Percentiles rank a stretch among this genome's conserved stretches.
phyloP scores from a whole-genome alignment of 1,140 invertebrate species.

The Paraescarpia echinospica region DNA sequence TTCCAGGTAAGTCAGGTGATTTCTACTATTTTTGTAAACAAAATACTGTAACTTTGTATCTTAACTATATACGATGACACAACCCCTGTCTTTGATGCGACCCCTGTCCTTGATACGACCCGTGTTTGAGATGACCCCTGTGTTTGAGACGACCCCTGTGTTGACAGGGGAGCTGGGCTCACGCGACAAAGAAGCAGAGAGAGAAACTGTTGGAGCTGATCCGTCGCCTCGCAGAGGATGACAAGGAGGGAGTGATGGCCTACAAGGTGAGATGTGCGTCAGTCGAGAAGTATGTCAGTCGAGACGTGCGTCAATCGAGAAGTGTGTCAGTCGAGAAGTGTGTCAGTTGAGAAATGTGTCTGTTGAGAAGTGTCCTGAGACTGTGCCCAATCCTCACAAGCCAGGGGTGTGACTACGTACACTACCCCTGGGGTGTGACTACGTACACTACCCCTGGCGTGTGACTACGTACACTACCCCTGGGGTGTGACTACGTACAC shows the following conservation, averaged over 20 bases:
- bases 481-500: too few species aligned
- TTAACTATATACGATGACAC: not conserved
- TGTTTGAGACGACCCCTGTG: not conserved
- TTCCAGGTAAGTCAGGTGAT: conserved; percentile 73
- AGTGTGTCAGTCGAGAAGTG: too few species aligned
- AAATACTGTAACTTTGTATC: not conserved
- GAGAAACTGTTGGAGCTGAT: conserved; percentile 95
- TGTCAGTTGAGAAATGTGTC: too few species aligned
- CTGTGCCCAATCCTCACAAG: too few species aligned
- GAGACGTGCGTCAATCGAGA: too few species aligned
- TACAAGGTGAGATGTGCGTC: conserved; percentile 63
- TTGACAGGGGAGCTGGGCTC: conserved; percentile 85
- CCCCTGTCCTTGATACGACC: not conserved
- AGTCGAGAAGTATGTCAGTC: not conserved
- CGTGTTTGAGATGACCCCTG: not conserved
- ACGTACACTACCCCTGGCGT: too few species aligned
- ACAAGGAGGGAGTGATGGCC: conserved; percentile 98
- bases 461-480: too few species aligned
- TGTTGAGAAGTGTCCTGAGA: too few species aligned
- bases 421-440: too few species aligned
- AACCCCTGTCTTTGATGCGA: not conserved
- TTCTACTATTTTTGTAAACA: not conserved
- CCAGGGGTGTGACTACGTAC: too few species aligned
- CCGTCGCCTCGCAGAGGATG: conserved; percentile 91
- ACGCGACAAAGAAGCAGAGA: conserved; percentile 92